Evolutionary conservation across 2,888 invertebrate genomes (phyloP), one percentile per base, ranked within the genome.

Genomic region (Quadroppia sp.): DNA sequence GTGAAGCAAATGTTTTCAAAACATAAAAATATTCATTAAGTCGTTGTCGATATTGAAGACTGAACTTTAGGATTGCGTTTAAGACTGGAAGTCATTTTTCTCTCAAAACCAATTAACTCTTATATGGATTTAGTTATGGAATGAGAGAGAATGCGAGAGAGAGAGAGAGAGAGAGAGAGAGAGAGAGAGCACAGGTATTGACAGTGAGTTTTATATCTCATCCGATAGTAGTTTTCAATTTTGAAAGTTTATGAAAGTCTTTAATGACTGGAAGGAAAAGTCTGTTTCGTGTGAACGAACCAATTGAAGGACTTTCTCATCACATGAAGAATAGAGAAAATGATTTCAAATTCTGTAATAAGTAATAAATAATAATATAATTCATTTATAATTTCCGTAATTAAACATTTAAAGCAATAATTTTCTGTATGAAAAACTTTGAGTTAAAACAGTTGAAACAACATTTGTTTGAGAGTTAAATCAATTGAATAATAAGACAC

Each of bases 221-320:
- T 53, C 53, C 53, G 25, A 53, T 53, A 53, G 25, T 53, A 25
- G 53, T 53, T 53, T 53, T 53, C 53, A 53, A 53, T 53, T 53
- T 53, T 53, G 9, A 25, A n/a, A 20, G 2, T 50, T 20, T 50
- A 50, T 50, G 50, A 23, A 53, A 25, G 6, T 25, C 25, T 25
- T 32, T n/a, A 59, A 59, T 59, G 59, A 59, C 59, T 59, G 30
- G 3, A 40, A 67, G 67, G 67, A 67, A 67, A 67, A 67, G 20
- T 11, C 9, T n/a, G n/a, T 2, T 61, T 67, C 36, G 42, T 67
- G 67, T 67, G 67, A 67, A 67, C 67, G 67, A 67, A 67, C 67
- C 40, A 40, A 67, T 42, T 25, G 23, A 67, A 67, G 67, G 67
- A 67, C 67, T 67, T 67, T 67, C 67, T 67, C 67, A 67, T 67